A percentile compares a stretch with the other conserved stretches of the same genome.
These are phyloP conservation scores for Melanotaenia nigrans DNA, from an alignment of 2,797 vertebrate species.

Conservation along the genomic window DNA sequence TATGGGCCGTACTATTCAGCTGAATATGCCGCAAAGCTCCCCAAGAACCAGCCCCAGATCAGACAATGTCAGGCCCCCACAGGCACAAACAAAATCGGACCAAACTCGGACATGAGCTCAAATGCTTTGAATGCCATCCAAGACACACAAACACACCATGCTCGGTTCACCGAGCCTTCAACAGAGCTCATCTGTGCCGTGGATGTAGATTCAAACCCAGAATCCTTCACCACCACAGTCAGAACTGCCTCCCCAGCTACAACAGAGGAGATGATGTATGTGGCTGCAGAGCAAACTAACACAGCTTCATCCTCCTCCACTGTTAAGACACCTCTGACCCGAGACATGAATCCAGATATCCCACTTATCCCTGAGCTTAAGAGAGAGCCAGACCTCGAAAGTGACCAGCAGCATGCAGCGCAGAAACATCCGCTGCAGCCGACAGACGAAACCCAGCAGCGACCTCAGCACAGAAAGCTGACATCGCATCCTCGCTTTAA, in stretches of 20 bases:
- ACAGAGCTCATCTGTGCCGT: conserved; percentile 65
- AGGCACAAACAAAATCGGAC: conserved; percentile 70
- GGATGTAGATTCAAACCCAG: conserved; percentile 64
- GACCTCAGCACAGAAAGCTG: conserved; percentile 86
- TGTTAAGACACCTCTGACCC: conserved; percentile 64
- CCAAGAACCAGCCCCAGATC: conserved; percentile 92
- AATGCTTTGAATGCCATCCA: conserved; percentile 61
- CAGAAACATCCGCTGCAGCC: conserved; percentile 52
- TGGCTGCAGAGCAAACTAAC: conserved; percentile 49
- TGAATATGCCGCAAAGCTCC: conserved; percentile 93
- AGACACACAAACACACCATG: conserved; percentile 65
- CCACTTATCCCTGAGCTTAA: conserved; percentile 71
- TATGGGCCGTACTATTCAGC: conserved; percentile 98
- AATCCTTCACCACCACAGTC: conserved; percentile 51
- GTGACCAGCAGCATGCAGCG: conserved; percentile 52
- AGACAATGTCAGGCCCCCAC: conserved; percentile 74
- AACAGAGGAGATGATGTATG: conserved; percentile 67
- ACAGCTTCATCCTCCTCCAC: conserved; percentile 39
- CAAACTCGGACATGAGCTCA: conserved; percentile 65
- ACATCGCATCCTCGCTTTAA: conserved; percentile 97
- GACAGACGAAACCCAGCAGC: conserved; percentile 76
- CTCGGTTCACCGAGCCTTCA: conserved; percentile 62
- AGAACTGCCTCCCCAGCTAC: conserved; percentile 60
- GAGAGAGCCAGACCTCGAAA: conserved; percentile 72
- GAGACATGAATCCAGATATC: conserved; percentile 72